Conservation (phyloP, 2,113 vertebrate species). For the Cyanoliseus patagonus region DNA sequence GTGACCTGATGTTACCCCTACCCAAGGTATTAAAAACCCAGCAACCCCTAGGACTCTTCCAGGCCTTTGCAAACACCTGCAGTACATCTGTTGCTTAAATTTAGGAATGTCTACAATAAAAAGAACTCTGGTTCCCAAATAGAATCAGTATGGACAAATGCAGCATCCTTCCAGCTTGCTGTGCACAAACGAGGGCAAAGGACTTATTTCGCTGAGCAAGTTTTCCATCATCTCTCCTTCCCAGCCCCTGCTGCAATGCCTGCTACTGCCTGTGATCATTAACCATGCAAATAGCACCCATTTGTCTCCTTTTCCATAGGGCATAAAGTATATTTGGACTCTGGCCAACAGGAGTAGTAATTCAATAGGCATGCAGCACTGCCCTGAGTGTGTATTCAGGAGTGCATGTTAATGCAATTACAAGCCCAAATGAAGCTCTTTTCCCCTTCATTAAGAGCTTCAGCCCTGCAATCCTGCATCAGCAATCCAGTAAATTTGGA, state of each 20-base stretch:
- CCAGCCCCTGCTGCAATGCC: neutral
- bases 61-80: neutral
- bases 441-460: neutral
- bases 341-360: neutral
- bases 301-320: conserved; percentile 17
- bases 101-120: neutral
- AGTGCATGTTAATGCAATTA: conserved; percentile 38
- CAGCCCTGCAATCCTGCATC: conserved; percentile 11
- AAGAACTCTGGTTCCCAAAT: neutral
- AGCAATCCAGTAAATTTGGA: conserved; percentile 9
- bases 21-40: neutral
- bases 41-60: neutral
- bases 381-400: neutral
- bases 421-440: conserved; percentile 22
- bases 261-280: conserved; percentile 10
- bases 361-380: neutral
- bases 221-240: conserved; percentile 6
- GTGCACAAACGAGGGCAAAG: neutral
- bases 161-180: neutral
- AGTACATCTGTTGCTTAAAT: neutral
- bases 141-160: neutral
- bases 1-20: neutral
- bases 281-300: conserved; percentile 28
- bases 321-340: neutral
- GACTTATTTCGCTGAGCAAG: neutral